phyloP scores from a whole-genome alignment of 2,888 invertebrate genomes.

The Nyleta sp. region DNA sequence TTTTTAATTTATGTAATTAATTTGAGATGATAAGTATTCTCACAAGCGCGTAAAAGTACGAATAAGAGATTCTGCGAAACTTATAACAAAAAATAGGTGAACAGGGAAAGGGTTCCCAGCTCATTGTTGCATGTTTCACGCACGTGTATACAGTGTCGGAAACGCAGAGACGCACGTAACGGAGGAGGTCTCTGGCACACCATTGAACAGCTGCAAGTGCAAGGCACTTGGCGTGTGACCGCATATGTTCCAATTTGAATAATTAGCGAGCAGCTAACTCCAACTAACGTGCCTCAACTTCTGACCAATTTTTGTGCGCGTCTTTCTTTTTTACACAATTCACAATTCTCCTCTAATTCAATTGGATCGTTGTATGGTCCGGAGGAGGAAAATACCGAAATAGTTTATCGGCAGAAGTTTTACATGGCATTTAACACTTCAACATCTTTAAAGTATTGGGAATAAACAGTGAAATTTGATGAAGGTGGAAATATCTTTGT shows the following conservation, averaged over 20 bases:
- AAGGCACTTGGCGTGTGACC: constrained; percentile 65
- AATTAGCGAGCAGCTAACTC: constrained; percentile 53
- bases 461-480: no score
- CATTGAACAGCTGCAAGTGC: constrained; percentile 64
- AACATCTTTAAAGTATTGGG: no score
- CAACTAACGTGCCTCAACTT: constrained; percentile 29
- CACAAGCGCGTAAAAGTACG: constrained; percentile 2
- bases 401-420: no score
- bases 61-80: constrained; percentile 29
- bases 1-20: not conserved
- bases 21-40: not conserved
- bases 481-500: no score
- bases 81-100: constrained; percentile 45
- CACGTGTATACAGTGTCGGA: constrained; percentile 47
- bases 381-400: no score
- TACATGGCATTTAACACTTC: no score
- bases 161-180: constrained; percentile 48
- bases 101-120: constrained; percentile 56
- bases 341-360: not conserved
- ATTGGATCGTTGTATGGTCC: no score
- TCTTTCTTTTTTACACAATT: constrained; percentile 5
- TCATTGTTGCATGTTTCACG: constrained; percentile 59
- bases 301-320: constrained; percentile 20
- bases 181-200: constrained; percentile 61
- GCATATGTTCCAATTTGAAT: constrained; percentile 65